phyloP scores from a whole-genome alignment of 2,113 vertebrate genomes.

The Corapipo altera region DNA sequence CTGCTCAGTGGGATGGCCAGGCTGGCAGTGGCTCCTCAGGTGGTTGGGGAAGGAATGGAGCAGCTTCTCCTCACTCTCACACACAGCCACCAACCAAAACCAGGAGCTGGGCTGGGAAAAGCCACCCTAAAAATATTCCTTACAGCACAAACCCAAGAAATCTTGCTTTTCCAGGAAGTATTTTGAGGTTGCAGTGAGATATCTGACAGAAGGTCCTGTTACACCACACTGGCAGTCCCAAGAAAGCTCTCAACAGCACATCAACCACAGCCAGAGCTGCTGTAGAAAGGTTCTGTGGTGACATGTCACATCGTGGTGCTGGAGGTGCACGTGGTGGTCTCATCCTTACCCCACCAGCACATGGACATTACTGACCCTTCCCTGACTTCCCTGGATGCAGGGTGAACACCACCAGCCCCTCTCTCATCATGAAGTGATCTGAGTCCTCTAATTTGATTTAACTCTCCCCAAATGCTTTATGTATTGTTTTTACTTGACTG shows the following conservation, averaged over 20 bases:
- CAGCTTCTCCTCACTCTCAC: not conserved
- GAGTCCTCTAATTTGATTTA: not conserved
- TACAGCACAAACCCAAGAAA: not conserved
- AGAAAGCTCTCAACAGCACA: not conserved
- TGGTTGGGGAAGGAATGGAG: not conserved
- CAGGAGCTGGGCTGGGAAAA: not conserved
- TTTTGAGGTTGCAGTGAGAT: not conserved
- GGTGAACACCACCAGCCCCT: not conserved
- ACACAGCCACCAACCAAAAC: not conserved
- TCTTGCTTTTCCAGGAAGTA: not conserved
- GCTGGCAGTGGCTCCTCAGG: not conserved
- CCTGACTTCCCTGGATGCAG: not conserved
- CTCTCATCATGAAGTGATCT: not conserved
- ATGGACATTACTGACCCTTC: not conserved
- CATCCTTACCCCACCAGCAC: not conserved
- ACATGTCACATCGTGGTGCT: rapidly evolving
- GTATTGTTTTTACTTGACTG: not conserved
- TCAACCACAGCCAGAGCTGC: not conserved
- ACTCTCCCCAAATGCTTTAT: not conserved
- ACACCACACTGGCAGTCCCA: rapidly evolving
- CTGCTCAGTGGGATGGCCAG: not conserved
- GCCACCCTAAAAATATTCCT: not conserved
- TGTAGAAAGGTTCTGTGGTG: not conserved
- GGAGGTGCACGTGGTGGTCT: rapidly evolving
- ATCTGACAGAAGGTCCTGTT: rapidly evolving